Evolutionary conservation across 2,113 vertebrate genomes (phyloP).

Genomic region (Oncorhynchus masou): DNA sequence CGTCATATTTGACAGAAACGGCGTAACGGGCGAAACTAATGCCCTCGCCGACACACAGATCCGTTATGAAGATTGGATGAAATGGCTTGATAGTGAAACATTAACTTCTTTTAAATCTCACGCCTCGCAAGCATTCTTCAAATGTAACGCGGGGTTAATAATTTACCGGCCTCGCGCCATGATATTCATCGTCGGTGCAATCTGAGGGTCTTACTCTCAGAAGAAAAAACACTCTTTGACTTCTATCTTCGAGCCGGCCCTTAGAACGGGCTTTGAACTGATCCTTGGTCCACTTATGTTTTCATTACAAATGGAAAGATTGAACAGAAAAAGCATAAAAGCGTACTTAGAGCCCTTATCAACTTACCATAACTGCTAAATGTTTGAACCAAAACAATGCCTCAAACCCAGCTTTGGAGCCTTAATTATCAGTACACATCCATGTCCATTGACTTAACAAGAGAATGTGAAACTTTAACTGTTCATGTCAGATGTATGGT

Average conservation of each 20-base stretch:
- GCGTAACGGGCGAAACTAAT: constrained; percentile 52
- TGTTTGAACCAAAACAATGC: not conserved
- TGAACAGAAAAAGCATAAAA: constrained; percentile 15
- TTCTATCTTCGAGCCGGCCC: constrained; percentile 30
- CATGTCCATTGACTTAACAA: no score
- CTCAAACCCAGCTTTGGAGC: not conserved
- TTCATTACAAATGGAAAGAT: constrained; percentile 30
- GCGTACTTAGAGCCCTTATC: not conserved
- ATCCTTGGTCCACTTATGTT: constrained; percentile 42
- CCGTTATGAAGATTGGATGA: constrained; percentile 64
- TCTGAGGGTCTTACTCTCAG: constrained; percentile 39
- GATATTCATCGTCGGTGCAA: constrained; percentile 57
- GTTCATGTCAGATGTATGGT: no score
- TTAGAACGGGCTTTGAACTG: constrained; percentile 33
- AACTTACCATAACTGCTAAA: constrained; percentile 7
- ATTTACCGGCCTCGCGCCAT: constrained; percentile 65
- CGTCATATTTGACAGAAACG: constrained; percentile 53
- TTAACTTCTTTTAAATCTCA: constrained; percentile 75
- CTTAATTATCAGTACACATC: no score
- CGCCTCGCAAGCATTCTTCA: constrained; percentile 72
- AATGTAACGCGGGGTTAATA: constrained; percentile 73
- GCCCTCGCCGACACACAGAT: constrained; percentile 48
- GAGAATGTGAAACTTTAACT: no score
- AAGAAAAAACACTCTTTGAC: constrained; percentile 37
- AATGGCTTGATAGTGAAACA: constrained; percentile 76